Evolutionary conservation across 2,888 invertebrate genomes (phyloP).

Genomic region (Ptychoptera albimana): DNA sequence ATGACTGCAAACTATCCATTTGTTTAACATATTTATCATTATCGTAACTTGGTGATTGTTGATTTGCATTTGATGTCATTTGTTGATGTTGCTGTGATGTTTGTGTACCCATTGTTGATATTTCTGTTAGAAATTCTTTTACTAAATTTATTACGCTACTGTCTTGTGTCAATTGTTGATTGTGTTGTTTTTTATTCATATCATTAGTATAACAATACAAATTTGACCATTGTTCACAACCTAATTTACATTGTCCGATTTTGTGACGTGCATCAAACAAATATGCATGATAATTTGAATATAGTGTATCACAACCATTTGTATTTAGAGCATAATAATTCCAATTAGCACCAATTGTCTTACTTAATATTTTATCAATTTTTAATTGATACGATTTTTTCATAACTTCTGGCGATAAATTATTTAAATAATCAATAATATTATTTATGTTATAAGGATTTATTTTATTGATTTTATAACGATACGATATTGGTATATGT

Average conservation of each 20-base stretch:
- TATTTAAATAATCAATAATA: conserved; percentile 58
- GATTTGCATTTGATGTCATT: background rate
- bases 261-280: conserved; percentile 68
- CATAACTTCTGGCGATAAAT: conserved; percentile 46
- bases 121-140: conserved; percentile 26
- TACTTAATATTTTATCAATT: conserved; percentile 18
- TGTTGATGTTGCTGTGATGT: background rate
- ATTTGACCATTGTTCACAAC: conserved; percentile 65
- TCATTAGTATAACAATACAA: conserved; percentile 34
- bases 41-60: conserved; percentile 8
- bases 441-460: conserved; percentile 47
- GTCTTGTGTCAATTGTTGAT: conserved; percentile 12
- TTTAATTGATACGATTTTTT: conserved; percentile 15
- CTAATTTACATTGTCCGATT: conserved; percentile 54
- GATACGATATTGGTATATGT: conserved; percentile 60
- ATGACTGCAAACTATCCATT: conserved; percentile 48
- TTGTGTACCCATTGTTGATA: conserved; percentile 11
- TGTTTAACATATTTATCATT: conserved; percentile 24
- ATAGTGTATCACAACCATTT: conserved; percentile 43
- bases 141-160: conserved; percentile 22
- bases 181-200: conserved; percentile 8
- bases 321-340: conserved; percentile 35
- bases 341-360: conserved; percentile 35
- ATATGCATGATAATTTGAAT: conserved; percentile 73
- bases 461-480: conserved; percentile 48